Evolutionary conservation across 2,888 invertebrate genomes (phyloP), one percentile per base, ranked within the genome.

Genomic region (Tiphia femorata): DNA sequence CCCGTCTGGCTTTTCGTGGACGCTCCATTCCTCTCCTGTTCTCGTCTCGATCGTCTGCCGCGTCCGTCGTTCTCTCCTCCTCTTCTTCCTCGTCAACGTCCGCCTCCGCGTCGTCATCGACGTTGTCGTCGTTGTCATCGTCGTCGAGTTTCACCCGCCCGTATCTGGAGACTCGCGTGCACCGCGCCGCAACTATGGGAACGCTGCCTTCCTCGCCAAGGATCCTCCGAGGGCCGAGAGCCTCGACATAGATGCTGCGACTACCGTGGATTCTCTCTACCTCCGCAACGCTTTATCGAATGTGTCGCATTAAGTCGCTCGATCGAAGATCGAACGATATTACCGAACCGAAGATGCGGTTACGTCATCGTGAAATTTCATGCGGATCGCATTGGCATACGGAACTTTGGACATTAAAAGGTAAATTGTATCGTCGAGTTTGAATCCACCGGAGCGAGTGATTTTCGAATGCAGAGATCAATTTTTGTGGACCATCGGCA

Each of bases 111-210:
- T 17, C 27, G 16, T 43, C 53, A 54, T 59, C 58, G 47, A 60
- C 62, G 44, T 59, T 62, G 12, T 49, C 58, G 49, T 57, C 57
- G 42, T 52, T 35, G 49, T 47, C 42, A 21, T 52, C 42, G 16
- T 49, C 56, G 56, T 59, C 58, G 51, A 58, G 49, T 49, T 33
- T 43, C 14, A 48, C 42, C 35, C 37, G 21, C 42, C 30, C 23
- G 40, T 46, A 21, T 50, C 47, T 52, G 69, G 53, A n/a, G n/a
- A 68, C 62, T 58, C 62, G 46, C 52, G 37, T 52, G 57, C 50
- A 56, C 16, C 52, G 54, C 54, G 41, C 41, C 62, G 49, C 57
- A 62, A 49, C 56, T 61, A 68, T 60, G 62, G 58, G 66, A 70
- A 68, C 55, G 56, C 51, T 48, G 58, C 27, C 33, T 47, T 38